Base-by-base conservation (phyloP, 2,888 invertebrate species). In the Dermolepida albohirtum region DNA sequence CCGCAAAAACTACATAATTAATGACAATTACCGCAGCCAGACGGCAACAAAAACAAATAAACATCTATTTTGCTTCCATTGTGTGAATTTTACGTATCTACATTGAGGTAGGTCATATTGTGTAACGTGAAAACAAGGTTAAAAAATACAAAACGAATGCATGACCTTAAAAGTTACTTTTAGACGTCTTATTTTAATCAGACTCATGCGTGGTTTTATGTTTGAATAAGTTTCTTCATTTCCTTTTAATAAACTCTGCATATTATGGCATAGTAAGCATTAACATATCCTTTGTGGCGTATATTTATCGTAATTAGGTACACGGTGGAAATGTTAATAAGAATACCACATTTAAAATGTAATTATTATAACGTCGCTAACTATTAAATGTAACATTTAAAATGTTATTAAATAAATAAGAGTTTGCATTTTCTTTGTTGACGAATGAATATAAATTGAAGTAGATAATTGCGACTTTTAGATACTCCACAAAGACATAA, bases 121-220 rank as follows among this genome's bases (percentile, higher is more conserved):
- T 44, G 57, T 57, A 57, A 57, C 57, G 57, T 57, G 27, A 57
- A 57, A 57, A 43, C 57, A 57, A 57, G 57, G 57, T 44, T 40
- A 41, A 43, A 57, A 27, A 27, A 57, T 34, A 57, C 29, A 57
- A 57, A 57, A 57, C 43, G 44, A 44, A 43, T 57, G 43, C 43
- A 57, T 41, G 22, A 57, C 57, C 57, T 57, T 57, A 57, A 54
- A 57, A 43, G n/a, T 43, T 57, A 43, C 14, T 34, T 6, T 34
- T 34, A 6, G 10, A 6, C 10, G 57, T 57, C 43, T 57, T 57
- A 57, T 57, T 57, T 57, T 57, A 22, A 57, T 44, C 27, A 43
- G 16, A 17, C 22, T 27, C 41, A 16, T 16, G 43, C 22, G 43
- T 17, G 43, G 27, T 57, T 57, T 43, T 43, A n/a, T 22, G 14